Evolutionary conservation across 92 coral and sea anemone genomes (phyloP), one percentile per base, ranked within the genome.

Genomic region (Anthopleura xanthogrammica): DNA sequence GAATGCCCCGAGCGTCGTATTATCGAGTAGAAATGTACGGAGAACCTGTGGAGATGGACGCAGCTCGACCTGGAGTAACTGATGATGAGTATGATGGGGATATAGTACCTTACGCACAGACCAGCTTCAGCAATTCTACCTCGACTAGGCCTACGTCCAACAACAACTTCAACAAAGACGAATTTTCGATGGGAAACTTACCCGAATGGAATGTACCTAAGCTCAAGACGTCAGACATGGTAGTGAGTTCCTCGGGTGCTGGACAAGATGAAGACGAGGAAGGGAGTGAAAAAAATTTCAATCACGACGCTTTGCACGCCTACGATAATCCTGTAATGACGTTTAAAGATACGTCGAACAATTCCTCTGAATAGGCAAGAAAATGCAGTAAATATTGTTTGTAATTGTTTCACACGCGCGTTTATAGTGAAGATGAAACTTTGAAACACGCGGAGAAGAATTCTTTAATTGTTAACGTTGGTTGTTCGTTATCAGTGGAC

Each of bases 131-230:
- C 54, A 43, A 84, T 2, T 22, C 57, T 10, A 60, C 77, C 36
- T 60, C 89, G 16, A 72, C 74, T 66, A 57, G 43, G 52, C 75
- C 77, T 0, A 57, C 70, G 36, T 46, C 88, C 41, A 56, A 75
- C 16, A 79, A 77, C 41, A 90, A 71, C 42, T 64, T 66, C 42
- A 70, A 56, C 46, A 72, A 81, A 41, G 94, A 89, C 52, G 90
- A 85, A 55, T 93, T 93, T 80, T 82, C 88, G 42, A 90, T 93
- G 79, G 94, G 95, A 4, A 87, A 90, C 60, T 60, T 94, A 77
- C 99, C 97, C 13, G 94, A 90, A 82, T 94, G 98, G 99, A 89
- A 91, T 75, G 85, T 96, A 10, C 99, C 98, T 24, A 94, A 85
- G 83, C 80, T 93, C 78, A 68, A 87, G 41, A 65, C 89, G 68